A percentile compares a stretch with the other conserved stretches of the same genome.
phyloP scores from a whole-genome alignment of 1,140 invertebrate species.

The Cydia amplana region DNA sequence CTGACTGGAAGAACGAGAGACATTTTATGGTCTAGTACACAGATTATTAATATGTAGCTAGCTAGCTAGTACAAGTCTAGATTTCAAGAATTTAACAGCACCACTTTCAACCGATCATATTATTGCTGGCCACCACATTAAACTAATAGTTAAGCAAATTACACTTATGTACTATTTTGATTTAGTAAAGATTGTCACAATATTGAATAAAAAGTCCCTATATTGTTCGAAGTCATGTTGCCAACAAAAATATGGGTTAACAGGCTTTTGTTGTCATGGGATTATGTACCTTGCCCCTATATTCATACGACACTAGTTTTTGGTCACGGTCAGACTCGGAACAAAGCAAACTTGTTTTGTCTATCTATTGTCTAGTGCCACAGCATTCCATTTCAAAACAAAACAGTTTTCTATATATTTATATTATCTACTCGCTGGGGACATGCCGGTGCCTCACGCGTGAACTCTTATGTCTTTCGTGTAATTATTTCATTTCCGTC shows the following conservation, averaged over 20 bases:
- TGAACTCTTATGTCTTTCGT: not conserved
- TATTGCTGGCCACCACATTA: no score
- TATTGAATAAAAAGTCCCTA: not conserved
- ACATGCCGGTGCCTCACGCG: not conserved
- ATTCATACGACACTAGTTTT: not conserved
- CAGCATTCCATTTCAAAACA: constrained; percentile 4
- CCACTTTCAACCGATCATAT: no score
- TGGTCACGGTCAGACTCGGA: no score
- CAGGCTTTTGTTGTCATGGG: not conserved
- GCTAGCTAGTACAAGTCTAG: no score
- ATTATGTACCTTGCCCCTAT: not conserved
- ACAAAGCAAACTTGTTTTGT: not conserved
- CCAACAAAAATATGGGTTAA: not conserved
- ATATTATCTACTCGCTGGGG: not conserved
- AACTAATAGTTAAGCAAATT: no score
- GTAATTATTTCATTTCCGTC: not conserved
- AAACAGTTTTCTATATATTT: not conserved
- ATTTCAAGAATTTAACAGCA: no score
- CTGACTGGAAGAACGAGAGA: no score
- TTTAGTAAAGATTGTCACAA: not conserved
- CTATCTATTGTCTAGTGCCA: not conserved
- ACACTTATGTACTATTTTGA: not conserved
- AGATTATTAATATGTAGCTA: no score
- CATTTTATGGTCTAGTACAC: no score
- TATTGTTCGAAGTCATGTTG: not conserved